Evolutionary conservation across 2,888 invertebrate genomes (phyloP).

Genomic region (Ophion ellenae): DNA sequence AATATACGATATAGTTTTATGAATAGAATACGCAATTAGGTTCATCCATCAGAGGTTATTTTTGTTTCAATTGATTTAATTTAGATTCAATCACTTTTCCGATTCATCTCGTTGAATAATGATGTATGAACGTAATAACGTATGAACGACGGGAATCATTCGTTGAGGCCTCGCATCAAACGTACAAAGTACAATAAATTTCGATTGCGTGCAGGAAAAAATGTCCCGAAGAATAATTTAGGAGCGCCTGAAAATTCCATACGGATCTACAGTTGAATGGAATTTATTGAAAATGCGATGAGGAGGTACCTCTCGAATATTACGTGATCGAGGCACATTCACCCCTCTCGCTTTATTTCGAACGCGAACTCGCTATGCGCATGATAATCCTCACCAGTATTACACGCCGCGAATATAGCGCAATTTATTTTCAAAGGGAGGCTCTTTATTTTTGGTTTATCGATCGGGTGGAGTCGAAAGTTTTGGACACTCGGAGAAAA

Average conservation of each 20-base stretch:
- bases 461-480: no score
- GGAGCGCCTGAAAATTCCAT: no score
- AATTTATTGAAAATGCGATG: no score
- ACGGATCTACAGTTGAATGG: no score
- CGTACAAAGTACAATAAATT: background rate
- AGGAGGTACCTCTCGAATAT: background rate
- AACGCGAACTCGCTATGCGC: background rate
- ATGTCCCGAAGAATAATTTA: no score
- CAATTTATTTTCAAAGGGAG: no score
- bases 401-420: no score
- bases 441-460: no score
- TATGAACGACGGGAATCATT: background rate
- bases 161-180: background rate
- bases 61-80: background rate
- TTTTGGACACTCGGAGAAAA: background rate
- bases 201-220: background rate
- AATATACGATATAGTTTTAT: background rate
- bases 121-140: no score
- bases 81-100: no score
- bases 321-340: background rate
- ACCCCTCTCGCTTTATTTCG: background rate
- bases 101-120: background rate
- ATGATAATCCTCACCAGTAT: no score
- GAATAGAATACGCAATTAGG: background rate
- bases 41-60: background rate